These are phyloP conservation scores for Bicyclus anynana DNA, from an alignment of 1,140 invertebrate species.

Conservation along the genomic window DNA sequence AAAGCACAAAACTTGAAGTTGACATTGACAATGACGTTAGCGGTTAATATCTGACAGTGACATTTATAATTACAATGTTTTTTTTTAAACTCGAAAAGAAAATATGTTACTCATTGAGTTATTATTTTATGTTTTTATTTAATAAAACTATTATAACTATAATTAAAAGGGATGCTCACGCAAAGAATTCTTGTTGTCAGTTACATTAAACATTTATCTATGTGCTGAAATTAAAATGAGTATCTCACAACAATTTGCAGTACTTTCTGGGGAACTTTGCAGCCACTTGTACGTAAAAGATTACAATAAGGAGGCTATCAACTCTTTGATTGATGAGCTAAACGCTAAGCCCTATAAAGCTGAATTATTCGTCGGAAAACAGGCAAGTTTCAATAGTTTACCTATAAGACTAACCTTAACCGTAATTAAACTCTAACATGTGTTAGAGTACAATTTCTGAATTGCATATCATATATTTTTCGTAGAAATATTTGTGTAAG, in stretches of 20 bases:
- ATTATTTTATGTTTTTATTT: no score
- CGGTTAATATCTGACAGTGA: no score
- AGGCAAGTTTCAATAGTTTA: conserved; percentile 35
- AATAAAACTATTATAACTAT: background rate
- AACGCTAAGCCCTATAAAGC: conserved; percentile 55
- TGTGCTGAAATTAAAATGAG: conserved; percentile 15
- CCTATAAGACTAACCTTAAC: background rate
- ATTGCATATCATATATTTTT: no score
- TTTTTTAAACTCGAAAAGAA: no score
- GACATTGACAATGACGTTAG: no score
- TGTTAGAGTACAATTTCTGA: no score
- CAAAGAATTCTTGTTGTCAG: no score
- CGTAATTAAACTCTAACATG: no score
- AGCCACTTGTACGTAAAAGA: conserved; percentile 48
- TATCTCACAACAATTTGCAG: conserved; percentile 41
- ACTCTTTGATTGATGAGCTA: conserved; percentile 58
- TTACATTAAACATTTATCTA: background rate
- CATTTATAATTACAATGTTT: no score
- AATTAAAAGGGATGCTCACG: background rate
- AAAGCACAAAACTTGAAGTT: no score
- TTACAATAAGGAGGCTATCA: conserved; percentile 46
- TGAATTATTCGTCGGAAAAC: conserved; percentile 49
- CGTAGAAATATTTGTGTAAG: no score
- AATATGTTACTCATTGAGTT: no score
- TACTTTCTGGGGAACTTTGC: conserved; percentile 48